These are phyloP conservation scores for Teleopsis dalmanni DNA, from an alignment of 1,140 invertebrate species.

Conservation along the genomic window DNA sequence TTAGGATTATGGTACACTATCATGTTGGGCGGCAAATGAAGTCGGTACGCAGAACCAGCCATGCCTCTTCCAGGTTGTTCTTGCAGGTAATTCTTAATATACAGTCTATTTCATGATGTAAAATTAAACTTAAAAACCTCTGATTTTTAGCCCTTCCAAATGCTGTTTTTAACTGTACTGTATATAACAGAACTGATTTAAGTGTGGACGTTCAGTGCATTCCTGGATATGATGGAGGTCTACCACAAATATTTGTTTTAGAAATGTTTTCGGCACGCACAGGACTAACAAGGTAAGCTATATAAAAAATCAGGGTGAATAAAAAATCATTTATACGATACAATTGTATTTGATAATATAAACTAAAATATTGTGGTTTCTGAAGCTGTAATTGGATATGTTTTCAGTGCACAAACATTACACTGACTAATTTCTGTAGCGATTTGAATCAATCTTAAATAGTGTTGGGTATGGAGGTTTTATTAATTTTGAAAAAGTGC, in stretches of 20 bases:
- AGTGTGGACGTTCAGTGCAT: conserved; percentile 68
- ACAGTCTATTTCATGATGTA: background rate
- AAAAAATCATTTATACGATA: background rate
- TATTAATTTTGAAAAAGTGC: too few species aligned
- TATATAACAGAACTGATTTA: conserved; percentile 63
- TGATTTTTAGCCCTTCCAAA: conserved; percentile 55
- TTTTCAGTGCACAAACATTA: too few species aligned
- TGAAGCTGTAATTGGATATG: too few species aligned
- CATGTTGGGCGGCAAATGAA: conserved; percentile 70
- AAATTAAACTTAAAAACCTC: background rate
- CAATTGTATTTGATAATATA: too few species aligned
- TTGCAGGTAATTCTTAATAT: conserved; percentile 52
- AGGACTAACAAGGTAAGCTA: conserved; percentile 41
- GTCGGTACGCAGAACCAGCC: conserved; percentile 66
- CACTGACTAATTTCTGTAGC: too few species aligned
- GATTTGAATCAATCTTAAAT: too few species aligned
- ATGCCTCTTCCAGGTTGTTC: conserved; percentile 72
- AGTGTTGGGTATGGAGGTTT: too few species aligned
- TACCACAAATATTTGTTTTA: conserved; percentile 65
- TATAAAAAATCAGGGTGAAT: conserved; percentile 34
- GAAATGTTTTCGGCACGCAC: conserved; percentile 52
- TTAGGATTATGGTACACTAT: conserved; percentile 63
- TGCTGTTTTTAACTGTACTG: conserved; percentile 61
- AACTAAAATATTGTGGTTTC: too few species aligned
- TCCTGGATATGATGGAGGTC: conserved; percentile 70